These are phyloP conservation scores for Tiliacea citrago DNA, from an alignment of 2,888 invertebrate species.

Conservation along the genomic window DNA sequence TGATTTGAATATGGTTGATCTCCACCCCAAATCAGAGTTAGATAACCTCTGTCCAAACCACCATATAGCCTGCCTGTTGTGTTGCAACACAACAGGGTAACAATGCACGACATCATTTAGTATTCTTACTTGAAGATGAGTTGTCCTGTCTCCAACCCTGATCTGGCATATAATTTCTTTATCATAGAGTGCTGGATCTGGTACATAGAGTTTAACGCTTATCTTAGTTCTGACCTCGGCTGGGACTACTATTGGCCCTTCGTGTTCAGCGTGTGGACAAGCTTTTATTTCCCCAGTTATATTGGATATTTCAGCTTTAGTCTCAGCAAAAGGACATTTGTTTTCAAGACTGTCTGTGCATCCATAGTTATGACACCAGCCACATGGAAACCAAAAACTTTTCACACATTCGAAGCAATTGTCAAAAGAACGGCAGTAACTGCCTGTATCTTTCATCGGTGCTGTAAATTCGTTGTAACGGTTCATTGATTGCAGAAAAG, in stretches of 20 bases:
- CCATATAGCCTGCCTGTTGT: no score
- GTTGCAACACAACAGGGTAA: conserved; percentile 66
- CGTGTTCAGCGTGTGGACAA: conserved; percentile 71
- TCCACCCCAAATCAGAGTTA: conserved; percentile 65
- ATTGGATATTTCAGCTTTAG: conserved; percentile 39
- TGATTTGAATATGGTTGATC: conserved; percentile 70
- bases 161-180: conserved; percentile 73
- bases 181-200: conserved; percentile 71
- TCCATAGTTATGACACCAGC: conserved; percentile 77
- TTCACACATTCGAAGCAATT: conserved; percentile 73
- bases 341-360: conserved; percentile 68
- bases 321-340: conserved; percentile 62
- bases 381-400: conserved; percentile 68
- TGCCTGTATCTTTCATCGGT: conserved; percentile 32
- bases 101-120: conserved; percentile 70
- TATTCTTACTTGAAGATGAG: conserved; percentile 70
- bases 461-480: neutral
- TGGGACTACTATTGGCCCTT: conserved; percentile 69
- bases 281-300: conserved; percentile 25
- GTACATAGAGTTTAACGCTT: conserved; percentile 68
- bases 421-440: conserved; percentile 68
- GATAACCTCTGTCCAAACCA: conserved; percentile 60
- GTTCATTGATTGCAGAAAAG: conserved; percentile 28
- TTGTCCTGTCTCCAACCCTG: conserved; percentile 61
- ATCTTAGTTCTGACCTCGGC: conserved; percentile 67